These are phyloP conservation scores for Gobius niger DNA, from an alignment of 2,113 vertebrate genomes.

Conservation along the genomic window DNA sequence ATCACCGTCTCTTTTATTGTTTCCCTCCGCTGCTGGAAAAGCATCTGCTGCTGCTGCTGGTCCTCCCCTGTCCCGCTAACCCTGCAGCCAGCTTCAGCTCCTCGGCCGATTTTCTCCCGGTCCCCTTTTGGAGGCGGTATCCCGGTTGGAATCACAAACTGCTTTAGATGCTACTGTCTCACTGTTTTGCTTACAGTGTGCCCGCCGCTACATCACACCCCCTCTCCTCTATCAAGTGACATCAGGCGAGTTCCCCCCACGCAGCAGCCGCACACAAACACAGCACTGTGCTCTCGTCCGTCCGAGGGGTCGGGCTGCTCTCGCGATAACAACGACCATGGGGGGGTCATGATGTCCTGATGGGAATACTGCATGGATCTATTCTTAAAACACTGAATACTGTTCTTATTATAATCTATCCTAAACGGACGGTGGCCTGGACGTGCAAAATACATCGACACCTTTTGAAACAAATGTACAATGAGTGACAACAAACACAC, in stretches of 20 bases:
- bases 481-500: too few species aligned
- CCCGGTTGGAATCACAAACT: not conserved
- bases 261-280: constrained; percentile 32
- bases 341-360: constrained; percentile 26
- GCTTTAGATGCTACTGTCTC: not conserved
- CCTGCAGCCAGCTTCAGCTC: constrained; percentile 20
- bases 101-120: constrained; percentile 6
- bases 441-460: too few species aligned
- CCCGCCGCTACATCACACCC: constrained; percentile 49
- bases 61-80: constrained; percentile 37
- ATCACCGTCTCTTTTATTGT: constrained; percentile 58
- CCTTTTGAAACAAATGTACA: too few species aligned
- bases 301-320: constrained; percentile 29
- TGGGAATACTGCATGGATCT: not conserved
- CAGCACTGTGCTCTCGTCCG: constrained; percentile 41
- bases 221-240: constrained; percentile 65
- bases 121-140: not conserved
- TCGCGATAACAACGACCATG: constrained; percentile 65
- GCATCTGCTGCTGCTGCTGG: constrained; percentile 66
- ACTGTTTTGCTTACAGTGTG: constrained; percentile 58
- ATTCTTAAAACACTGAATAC: too few species aligned
- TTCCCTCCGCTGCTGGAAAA: constrained; percentile 61
- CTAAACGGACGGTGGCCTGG: too few species aligned
- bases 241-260: constrained; percentile 68
- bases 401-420: too few species aligned